A percentile compares a stretch with the other conserved stretches of the same genome.
These are phyloP conservation scores for Hylaeus volcanicus DNA, from an alignment of 1,140 invertebrate species.

Conservation along the genomic window DNA sequence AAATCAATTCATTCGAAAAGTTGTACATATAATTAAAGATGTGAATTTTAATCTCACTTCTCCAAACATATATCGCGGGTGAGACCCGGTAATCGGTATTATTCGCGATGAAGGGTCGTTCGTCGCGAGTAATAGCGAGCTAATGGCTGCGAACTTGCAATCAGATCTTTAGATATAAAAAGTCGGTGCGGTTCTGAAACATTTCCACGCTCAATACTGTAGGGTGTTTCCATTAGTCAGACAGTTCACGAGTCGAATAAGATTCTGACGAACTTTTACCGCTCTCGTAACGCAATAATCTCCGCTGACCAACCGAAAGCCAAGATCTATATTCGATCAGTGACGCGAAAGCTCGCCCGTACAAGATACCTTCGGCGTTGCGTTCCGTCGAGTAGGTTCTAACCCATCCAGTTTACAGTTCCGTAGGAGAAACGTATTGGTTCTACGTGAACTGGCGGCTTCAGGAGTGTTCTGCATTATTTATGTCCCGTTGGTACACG, in stretches of 20 bases:
- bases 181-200: too few species aligned
- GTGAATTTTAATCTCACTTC: too few species aligned
- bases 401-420: constrained; percentile 55
- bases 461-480: constrained; percentile 68
- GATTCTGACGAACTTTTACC: neutral
- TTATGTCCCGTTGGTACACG: constrained; percentile 61
- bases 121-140: too few species aligned
- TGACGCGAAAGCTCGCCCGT: neutral
- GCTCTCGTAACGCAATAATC: constrained; percentile 3
- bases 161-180: too few species aligned
- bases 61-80: too few species aligned
- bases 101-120: too few species aligned
- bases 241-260: neutral
- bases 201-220: neutral
- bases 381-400: constrained; percentile 46
- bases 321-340: constrained; percentile 22
- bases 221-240: neutral
- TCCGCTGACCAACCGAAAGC: neutral
- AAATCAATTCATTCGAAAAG: too few species aligned
- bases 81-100: too few species aligned
- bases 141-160: too few species aligned
- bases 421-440: constrained; percentile 63
- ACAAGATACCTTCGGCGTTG: constrained; percentile 4
- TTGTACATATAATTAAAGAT: too few species aligned
- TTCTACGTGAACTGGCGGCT: constrained; percentile 66